Conservation (phyloP, 1,140 invertebrate species). For the Cyphomyrmex costatus region DNA sequence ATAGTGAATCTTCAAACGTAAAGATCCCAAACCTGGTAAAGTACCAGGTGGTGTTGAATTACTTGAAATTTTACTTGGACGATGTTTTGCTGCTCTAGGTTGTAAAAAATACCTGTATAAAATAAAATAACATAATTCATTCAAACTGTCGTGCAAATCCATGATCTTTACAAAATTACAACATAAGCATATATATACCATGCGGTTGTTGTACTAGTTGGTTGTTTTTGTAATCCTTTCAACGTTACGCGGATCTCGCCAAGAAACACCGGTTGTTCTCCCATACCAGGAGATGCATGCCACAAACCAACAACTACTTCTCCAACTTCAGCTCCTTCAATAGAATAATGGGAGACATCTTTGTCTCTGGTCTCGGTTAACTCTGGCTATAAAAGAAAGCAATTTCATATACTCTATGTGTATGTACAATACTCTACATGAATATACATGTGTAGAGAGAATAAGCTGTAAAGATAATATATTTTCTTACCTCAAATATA, state of each 20-base stretch:
- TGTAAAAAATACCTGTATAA: constrained; percentile 93
- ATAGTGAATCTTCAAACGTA: constrained; percentile 95
- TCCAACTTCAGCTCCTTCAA: constrained; percentile 88
- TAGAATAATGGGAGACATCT: constrained; percentile 84
- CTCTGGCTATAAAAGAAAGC: constrained; percentile 75
- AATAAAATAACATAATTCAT: constrained; percentile 16
- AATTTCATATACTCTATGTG: background rate
- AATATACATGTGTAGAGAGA: too few relatives aligned
- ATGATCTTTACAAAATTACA: background rate
- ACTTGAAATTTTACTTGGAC: constrained; percentile 88
- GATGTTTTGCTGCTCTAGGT: constrained; percentile 89
- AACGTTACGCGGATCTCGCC: constrained; percentile 94
- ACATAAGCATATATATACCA: constrained; percentile 83
- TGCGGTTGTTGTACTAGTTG: constrained; percentile 88
- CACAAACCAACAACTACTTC: constrained; percentile 93
- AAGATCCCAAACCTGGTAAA: constrained; percentile 91
- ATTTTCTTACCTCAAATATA: constrained; percentile 91
- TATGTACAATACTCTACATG: background rate
- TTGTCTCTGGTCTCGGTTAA: constrained; percentile 83
- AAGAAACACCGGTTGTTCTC: constrained; percentile 92
- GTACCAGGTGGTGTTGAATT: constrained; percentile 90
- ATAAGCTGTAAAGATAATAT: background rate
- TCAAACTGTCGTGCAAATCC: background rate
- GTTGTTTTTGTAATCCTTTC: constrained; percentile 89
- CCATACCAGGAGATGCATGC: constrained; percentile 93